A percentile compares a stretch with the other conserved stretches of the same genome.
phyloP scores from a whole-genome alignment of 2,797 vertebrate genomes.

The Zalophus californianus region DNA sequence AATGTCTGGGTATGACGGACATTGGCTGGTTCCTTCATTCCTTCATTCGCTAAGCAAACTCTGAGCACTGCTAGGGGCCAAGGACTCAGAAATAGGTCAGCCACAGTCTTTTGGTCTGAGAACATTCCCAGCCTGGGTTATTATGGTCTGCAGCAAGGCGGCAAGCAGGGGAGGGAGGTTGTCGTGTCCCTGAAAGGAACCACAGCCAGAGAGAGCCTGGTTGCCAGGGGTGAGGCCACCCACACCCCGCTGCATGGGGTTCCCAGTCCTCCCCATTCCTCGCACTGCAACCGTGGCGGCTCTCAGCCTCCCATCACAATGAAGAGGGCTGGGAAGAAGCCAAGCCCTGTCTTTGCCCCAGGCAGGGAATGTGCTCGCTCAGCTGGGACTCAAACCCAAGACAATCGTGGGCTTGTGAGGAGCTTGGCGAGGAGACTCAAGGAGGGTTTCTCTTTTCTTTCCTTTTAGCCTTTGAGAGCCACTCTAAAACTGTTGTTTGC shows the following conservation, averaged over 20 bases:
- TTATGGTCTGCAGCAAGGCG: not conserved
- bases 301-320: slow-evolving; percentile 38
- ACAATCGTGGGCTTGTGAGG: slow-evolving; percentile 67
- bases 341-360: slow-evolving; percentile 17
- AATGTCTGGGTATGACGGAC: not conserved
- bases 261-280: not conserved
- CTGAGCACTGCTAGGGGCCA: not conserved
- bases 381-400: slow-evolving; percentile 62
- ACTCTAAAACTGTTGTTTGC: slow-evolving; percentile 70
- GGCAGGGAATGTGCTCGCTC: slow-evolving; percentile 63
- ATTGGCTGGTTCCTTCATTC: not conserved
- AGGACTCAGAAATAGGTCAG: slow-evolving; percentile 37
- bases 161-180: not conserved
- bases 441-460: slow-evolving; percentile 65
- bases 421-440: slow-evolving; percentile 42
- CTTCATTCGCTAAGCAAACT: slow-evolving; percentile 30
- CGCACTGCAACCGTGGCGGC: not conserved
- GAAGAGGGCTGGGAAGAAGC: slow-evolving; percentile 57
- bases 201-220: not conserved
- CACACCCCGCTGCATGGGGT: not conserved
- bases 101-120: not conserved
- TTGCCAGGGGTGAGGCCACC: slow-evolving; percentile 47
- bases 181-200: not conserved
- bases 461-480: slow-evolving; percentile 60
- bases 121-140: not conserved